These are phyloP conservation scores for Caretta caretta DNA, from an alignment of 2,113 vertebrate species.

Conservation along the genomic window DNA sequence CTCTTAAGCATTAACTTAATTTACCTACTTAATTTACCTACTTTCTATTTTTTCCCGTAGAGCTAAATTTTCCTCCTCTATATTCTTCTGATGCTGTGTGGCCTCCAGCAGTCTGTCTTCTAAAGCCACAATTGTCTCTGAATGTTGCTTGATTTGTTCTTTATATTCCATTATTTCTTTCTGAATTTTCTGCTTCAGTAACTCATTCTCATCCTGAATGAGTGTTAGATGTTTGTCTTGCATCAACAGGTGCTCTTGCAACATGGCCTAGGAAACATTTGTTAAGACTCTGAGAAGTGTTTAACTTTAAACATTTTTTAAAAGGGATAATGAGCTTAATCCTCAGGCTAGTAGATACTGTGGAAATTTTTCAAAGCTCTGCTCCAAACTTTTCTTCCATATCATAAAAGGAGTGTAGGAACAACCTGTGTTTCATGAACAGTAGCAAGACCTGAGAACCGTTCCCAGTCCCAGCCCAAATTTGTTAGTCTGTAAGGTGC, in stretches of 20 bases:
- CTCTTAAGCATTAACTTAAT: no score
- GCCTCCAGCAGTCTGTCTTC: slow-evolving; percentile 74
- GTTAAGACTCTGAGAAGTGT: rapidly evolving
- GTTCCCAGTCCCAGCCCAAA: background rate
- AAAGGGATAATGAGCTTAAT: background rate
- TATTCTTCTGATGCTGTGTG: slow-evolving; percentile 31
- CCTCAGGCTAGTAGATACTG: background rate
- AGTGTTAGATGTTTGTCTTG: slow-evolving; percentile 27
- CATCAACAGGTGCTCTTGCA: slow-evolving; percentile 19
- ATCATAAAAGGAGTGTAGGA: background rate
- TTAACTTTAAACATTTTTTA: rapidly evolving
- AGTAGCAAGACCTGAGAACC: background rate
- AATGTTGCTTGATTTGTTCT: slow-evolving; percentile 84
- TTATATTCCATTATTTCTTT: slow-evolving; percentile 74
- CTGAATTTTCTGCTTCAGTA: slow-evolving; percentile 56
- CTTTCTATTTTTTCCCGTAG: slow-evolving; percentile 70
- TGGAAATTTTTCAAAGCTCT: background rate
- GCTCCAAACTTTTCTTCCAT: background rate
- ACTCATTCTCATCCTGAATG: background rate
- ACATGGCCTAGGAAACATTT: background rate
- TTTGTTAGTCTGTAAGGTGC: no score
- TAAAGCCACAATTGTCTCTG: slow-evolving; percentile 82
- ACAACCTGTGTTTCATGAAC: background rate
- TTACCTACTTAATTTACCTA: slow-evolving; percentile 67
- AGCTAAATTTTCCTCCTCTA: slow-evolving; percentile 59